Evolutionary conservation across 2,888 invertebrate species (phyloP).

Genomic region (Agrotis ipsilon): DNA sequence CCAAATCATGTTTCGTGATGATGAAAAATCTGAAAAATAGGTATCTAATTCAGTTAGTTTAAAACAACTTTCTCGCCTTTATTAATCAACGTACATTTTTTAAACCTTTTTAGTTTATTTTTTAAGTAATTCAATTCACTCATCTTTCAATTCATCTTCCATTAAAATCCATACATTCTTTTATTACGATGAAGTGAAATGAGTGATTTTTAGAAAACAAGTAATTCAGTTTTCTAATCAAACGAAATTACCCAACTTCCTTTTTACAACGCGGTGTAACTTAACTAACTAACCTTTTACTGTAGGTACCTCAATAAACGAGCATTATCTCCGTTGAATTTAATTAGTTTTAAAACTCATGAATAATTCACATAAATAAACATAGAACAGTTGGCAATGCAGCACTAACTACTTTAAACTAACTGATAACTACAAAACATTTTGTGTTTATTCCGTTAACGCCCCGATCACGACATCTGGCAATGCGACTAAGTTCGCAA

Average conservation of each 20-base stretch:
- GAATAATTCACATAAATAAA: constrained; percentile 58
- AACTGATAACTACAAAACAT: constrained; percentile 51
- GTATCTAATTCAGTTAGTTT: too few relatives aligned
- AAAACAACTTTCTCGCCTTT: too few relatives aligned
- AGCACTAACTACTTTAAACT: constrained; percentile 32
- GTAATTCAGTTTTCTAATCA: background rate
- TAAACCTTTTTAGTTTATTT: too few relatives aligned
- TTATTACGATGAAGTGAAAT: too few relatives aligned
- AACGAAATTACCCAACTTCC: constrained; percentile 3
- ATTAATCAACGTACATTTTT: too few relatives aligned
- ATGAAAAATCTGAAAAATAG: too few relatives aligned
- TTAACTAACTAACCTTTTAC: too few relatives aligned
- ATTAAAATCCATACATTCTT: background rate
- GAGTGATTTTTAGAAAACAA: too few relatives aligned
- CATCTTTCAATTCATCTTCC: too few relatives aligned
- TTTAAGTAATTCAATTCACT: too few relatives aligned
- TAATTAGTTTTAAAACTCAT: constrained; percentile 57
- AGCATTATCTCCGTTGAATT: constrained; percentile 47
- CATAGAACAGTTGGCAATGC: constrained; percentile 43
- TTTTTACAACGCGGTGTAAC: constrained; percentile 4
- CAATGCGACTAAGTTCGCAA: too few relatives aligned
- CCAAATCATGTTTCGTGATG: background rate
- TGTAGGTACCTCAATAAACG: constrained; percentile 6
- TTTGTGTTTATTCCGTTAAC: constrained; percentile 32
- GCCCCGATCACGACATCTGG: background rate